Evolutionary conservation across 2,113 vertebrate genomes (phyloP), one percentile per base, ranked within the genome.

Genomic region (Seriola aureovittata): DNA sequence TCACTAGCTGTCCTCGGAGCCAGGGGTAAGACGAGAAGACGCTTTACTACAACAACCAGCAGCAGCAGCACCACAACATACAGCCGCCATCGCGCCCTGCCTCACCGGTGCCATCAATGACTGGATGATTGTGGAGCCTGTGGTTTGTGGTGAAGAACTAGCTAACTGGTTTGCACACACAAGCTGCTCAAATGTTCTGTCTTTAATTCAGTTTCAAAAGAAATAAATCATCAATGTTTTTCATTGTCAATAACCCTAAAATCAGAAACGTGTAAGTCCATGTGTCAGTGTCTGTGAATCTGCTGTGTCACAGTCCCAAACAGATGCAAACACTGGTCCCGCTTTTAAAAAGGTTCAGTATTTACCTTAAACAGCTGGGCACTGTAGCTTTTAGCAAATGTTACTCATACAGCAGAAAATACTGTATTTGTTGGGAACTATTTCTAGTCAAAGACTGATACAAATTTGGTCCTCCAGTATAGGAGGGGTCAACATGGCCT

Each of bases 21-120:
- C 67, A 64, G 54, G 62, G 17, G 90, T 77, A 90, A 92, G 75
- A 90, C 3, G 72, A 89, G 87, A 90, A 38, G 78, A 75, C 25
- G 9, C 75, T 60, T 50, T 32, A 23, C 70, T 83, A 65, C 71
- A 69, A 82, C 85, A 80, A 71, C 50, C 2, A 29, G 5, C 34
- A 36, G 34, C 34, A 73, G 17, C 66, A 54, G 67, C 67, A 78
- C 40, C 64, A 81, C 50, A 67, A 66, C 76, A 40, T 34, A 21
- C 68, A 76, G n/a, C 54, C 50, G 1, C 38, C 44, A 21, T 42
- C 44, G 23, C 16, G 3, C 21, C 63, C 75, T 48, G 40, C 6
- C 29, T 4, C 0, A 34, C 75, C 34, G 60, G 46, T 44, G 29
- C 69, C 25, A 32, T 42, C 62, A 5, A 14, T 16, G 46, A 16